A percentile compares a stretch with the other conserved stretches of the same genome.
Conservation (phyloP, 2,113 vertebrate species). For the Orientallactaga bullata region DNA sequence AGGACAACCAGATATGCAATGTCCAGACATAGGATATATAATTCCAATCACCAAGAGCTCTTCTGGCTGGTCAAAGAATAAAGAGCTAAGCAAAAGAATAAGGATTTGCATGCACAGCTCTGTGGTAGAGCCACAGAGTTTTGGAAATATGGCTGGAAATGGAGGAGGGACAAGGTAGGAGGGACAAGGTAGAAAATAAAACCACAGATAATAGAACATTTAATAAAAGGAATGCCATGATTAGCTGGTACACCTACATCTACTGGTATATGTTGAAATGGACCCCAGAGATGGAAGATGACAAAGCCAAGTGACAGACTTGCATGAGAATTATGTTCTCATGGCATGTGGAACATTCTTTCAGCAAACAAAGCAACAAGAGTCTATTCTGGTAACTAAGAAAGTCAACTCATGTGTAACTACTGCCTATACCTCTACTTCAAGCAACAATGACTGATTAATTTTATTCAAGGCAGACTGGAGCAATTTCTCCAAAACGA, state of each 20-base stretch:
- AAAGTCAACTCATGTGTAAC: conserved; percentile 7
- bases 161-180: background rate
- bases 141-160: background rate
- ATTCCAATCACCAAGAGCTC: background rate
- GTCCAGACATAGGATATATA: background rate
- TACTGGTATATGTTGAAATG: background rate
- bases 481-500: conserved; percentile 18
- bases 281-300: background rate
- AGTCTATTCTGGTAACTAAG: background rate
- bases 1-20: background rate
- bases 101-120: background rate
- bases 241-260: background rate
- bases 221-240: background rate
- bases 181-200: background rate
- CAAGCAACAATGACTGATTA: background rate
- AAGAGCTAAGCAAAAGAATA: background rate
- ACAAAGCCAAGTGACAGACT: background rate
- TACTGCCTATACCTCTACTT: background rate
- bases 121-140: background rate
- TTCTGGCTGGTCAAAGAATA: background rate
- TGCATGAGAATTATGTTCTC: background rate
- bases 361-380: background rate
- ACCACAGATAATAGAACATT: background rate
- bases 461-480: conserved; percentile 23
- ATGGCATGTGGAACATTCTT: background rate